Evolutionary conservation across 2,797 vertebrate genomes (phyloP).

Genomic region (Poeciliopsis infans): DNA sequence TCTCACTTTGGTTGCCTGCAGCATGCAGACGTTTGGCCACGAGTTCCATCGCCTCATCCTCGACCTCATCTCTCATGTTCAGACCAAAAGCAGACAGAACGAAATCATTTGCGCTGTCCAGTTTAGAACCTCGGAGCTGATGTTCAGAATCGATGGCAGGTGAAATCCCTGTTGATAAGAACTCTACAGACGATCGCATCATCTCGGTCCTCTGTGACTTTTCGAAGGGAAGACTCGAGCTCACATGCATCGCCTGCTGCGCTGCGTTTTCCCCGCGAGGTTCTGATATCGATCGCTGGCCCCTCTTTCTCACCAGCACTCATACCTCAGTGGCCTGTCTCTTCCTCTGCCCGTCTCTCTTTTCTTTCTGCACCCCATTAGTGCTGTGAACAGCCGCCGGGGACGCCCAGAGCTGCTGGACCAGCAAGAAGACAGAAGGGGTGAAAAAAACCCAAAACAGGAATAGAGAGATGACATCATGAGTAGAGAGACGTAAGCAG

Average conservation of each 20-base stretch:
- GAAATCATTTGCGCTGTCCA: not conserved
- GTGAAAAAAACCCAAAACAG: not conserved
- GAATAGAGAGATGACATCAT: conserved; percentile 28
- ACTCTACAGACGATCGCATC: not conserved
- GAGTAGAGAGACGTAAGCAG: conserved; percentile 19
- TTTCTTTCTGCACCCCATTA: conserved; percentile 57
- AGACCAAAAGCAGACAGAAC: not conserved
- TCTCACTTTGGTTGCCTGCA: conserved; percentile 48
- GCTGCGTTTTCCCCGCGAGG: conserved; percentile 29
- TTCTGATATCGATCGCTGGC: conserved; percentile 33
- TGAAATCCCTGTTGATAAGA: not conserved
- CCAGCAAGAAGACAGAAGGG: conserved; percentile 9
- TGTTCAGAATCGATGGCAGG: conserved; percentile 3
- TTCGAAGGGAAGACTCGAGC: conserved; percentile 6
- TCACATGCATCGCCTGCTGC: conserved; percentile 13
- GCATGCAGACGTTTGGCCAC: conserved; percentile 8
- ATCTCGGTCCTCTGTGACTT: conserved; percentile 19
- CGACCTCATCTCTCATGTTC: not conserved
- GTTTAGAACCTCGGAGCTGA: not conserved
- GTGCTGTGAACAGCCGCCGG: conserved; percentile 61
- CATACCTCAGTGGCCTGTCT: conserved; percentile 42
- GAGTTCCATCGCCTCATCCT: conserved; percentile 7
- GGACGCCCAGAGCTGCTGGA: conserved; percentile 51
- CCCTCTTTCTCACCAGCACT: conserved; percentile 15
- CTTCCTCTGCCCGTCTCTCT: conserved; percentile 12